A percentile compares a stretch with the other conserved stretches of the same genome.
These are phyloP conservation scores for Trachythela sp. DNA, from an alignment of 64 coral and sea anemone genomes.

Conservation along the genomic window DNA sequence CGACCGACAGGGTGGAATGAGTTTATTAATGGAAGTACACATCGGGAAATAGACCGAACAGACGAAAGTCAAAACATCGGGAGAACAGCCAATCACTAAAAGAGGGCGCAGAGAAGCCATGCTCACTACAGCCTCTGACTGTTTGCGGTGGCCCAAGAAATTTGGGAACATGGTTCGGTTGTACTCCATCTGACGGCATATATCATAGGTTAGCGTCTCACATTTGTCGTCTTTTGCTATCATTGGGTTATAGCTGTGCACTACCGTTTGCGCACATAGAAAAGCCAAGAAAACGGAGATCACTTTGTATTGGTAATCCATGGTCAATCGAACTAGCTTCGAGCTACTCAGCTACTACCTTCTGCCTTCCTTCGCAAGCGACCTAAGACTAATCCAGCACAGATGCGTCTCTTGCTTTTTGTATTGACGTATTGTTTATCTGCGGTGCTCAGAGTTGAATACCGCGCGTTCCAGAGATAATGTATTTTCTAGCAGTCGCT, in stretches of 20 bases:
- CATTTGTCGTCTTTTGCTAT: neutral
- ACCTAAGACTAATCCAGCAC: neutral
- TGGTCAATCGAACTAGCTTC: neutral
- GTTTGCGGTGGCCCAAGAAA: conserved; percentile 29
- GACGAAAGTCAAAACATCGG: conserved; percentile 43
- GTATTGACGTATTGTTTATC: neutral
- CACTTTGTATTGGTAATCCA: neutral
- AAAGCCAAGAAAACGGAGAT: neutral
- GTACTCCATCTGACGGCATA: conserved; percentile 21
- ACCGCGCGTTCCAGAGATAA: neutral
- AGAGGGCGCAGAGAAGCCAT: conserved; percentile 24
- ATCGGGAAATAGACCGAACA: conserved; percentile 52
- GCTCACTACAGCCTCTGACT: conserved; percentile 8
- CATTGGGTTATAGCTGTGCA: neutral
- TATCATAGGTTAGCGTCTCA: neutral
- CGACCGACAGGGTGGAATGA: conserved; percentile 38
- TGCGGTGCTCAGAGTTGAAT: neutral
- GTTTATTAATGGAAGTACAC: neutral
- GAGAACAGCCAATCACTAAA: conserved; percentile 42
- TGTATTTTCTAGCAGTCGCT: neutral
- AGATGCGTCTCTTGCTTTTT: neutral
- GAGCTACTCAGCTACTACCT: neutral
- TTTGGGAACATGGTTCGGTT: conserved; percentile 57
- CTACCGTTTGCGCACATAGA: neutral
- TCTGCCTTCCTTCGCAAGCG: no score